phyloP scores from a whole-genome alignment of 2,888 invertebrate genomes.

The Bombylius major region DNA sequence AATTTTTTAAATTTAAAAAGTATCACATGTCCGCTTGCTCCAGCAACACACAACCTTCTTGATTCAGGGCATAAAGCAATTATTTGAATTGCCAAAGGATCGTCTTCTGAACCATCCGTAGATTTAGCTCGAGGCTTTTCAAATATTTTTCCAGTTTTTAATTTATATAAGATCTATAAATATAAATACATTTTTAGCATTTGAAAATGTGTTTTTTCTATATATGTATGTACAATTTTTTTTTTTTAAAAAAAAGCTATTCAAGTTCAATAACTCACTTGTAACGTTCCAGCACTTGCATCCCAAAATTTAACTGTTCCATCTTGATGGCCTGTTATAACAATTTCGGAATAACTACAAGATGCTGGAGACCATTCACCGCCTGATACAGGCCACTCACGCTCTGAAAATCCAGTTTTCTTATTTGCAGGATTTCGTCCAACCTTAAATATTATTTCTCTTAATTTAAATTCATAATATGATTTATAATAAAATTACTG shows the following conservation, averaged over 20 bases:
- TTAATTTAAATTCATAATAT: not conserved
- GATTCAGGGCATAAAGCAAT: constrained; percentile 90
- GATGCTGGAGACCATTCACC: constrained; percentile 94
- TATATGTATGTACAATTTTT: no score
- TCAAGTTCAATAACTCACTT: constrained; percentile 34
- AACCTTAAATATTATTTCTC: constrained; percentile 32
- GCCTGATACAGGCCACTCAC: constrained; percentile 93
- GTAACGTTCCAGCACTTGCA: constrained; percentile 88
- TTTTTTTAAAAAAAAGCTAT: no score
- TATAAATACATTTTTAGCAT: not conserved
- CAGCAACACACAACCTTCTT: constrained; percentile 73
- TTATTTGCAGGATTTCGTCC: constrained; percentile 59
- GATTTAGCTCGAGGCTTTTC: constrained; percentile 47
- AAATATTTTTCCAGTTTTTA: constrained; percentile 82
- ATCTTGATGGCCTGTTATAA: constrained; percentile 98
- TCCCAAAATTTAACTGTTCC: constrained; percentile 99
- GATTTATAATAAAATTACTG: constrained; percentile 38
- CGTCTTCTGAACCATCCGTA: constrained; percentile 57
- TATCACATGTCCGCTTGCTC: constrained; percentile 85
- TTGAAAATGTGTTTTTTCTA: not conserved
- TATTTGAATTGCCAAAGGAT: constrained; percentile 81
- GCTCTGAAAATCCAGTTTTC: constrained; percentile 77
- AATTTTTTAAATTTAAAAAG: constrained; percentile 91
- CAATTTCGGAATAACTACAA: constrained; percentile 94
- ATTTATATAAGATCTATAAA: constrained; percentile 72